phyloP scores from a whole-genome alignment of 2,113 vertebrate genomes.

The Todiramphus saurophagus region DNA sequence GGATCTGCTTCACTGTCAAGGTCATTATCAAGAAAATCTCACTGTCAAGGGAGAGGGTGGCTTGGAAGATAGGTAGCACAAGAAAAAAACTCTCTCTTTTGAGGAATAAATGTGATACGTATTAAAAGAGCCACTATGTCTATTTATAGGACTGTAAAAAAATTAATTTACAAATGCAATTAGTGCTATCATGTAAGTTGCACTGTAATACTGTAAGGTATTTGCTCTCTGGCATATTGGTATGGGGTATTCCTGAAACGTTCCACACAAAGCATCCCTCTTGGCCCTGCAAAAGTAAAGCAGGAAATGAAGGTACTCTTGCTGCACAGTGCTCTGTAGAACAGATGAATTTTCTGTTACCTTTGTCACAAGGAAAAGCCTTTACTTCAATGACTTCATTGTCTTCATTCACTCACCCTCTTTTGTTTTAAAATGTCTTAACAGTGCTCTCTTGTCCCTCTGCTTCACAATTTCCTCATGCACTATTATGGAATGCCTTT shows the following conservation, averaged over 20 bases:
- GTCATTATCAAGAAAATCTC: conserved; percentile 1
- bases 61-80: background rate
- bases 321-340: background rate
- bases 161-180: background rate
- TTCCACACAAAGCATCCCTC: background rate
- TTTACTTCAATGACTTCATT: background rate
- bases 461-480: background rate
- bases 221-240: background rate
- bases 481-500: background rate
- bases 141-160: background rate
- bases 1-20: conserved; percentile 32
- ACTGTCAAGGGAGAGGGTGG: background rate
- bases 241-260: background rate
- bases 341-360: background rate
- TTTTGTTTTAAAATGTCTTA: background rate
- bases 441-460: background rate
- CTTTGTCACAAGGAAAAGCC: background rate
- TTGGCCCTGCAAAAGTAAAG: background rate
- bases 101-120: background rate
- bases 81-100: background rate
- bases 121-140: background rate
- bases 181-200: background rate
- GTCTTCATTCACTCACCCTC: background rate
- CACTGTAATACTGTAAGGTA: background rate
- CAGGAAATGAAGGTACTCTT: background rate